Base-by-base conservation (phyloP, 2,888 invertebrate genomes). In the Andrena marginata region DNA sequence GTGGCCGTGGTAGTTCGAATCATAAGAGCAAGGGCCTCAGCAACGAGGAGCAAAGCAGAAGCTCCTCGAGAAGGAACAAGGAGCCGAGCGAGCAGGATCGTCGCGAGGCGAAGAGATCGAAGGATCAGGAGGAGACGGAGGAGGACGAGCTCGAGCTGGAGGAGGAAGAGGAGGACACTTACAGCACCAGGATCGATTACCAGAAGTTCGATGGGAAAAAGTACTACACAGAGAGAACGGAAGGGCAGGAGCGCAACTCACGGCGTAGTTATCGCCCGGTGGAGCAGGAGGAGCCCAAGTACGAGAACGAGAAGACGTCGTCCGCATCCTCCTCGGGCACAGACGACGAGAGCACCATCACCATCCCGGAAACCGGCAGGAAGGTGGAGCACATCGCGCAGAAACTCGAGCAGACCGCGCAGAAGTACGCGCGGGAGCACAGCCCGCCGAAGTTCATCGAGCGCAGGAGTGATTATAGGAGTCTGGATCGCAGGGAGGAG, bases 321-420 rank as follows among this genome's bases (percentile, higher is more conserved):
- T 90, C 91, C 0, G 92, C 90, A 0, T 88, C 91, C 1, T 89
- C 90, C 4, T 90, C 91, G 0, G 93, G 92, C 23, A 93, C 93
- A 0, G 94, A 93, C 42, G 94, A 94, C 70, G 92, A 93, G 31
- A 92, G 93, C 48, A 94, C 94, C 2, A 92, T 93, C 2, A 93
- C 93, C 0, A 93, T 94, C 33, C 94, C 94, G 1, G 93, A 93
- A 65, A 91, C 89, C 0, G 93, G 93, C 0, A 86, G 94, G 4
- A 94, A 94, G 51, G 94, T 94, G 13, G 94, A 94, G 72, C 94
- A 94, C 59, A 94, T 94, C 10, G 92, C 94, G 0, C 94, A 94
- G 82, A 94, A 94, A 73, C 85, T 94, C 7, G 94, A 94, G 75
- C 94, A 94, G 77, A 94, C 94, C 0, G 94, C 94, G 0, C 94